Conservation (phyloP, 2,797 vertebrate genomes). For the Trichosurus vulpecula region DNA sequence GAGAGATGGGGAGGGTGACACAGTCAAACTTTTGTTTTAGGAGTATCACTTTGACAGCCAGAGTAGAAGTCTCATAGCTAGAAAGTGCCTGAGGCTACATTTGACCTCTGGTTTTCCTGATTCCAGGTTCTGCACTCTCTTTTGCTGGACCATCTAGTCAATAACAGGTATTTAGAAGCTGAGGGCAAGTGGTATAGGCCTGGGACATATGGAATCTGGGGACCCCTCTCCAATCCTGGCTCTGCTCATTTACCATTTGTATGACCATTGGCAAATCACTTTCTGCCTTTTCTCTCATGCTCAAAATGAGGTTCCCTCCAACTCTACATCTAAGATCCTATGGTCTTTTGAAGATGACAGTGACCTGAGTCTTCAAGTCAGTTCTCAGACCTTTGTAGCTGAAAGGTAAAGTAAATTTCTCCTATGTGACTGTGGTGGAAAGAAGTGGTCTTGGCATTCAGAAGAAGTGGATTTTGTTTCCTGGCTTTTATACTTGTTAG, state of each 20-base stretch:
- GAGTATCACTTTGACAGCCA: not conserved
- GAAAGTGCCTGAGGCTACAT: not conserved
- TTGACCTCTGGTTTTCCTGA: not conserved
- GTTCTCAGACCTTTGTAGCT: not conserved
- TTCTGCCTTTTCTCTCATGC: not conserved
- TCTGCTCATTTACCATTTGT: not conserved
- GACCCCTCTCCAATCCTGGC: no score
- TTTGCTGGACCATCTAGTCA: not conserved
- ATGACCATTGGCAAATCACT: not conserved
- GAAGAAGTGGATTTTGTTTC: not conserved
- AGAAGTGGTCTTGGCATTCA: not conserved
- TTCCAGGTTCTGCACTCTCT: not conserved
- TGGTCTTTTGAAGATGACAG: not conserved
- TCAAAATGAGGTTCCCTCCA: not conserved
- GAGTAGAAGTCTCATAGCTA: not conserved
- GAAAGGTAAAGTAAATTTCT: not conserved
- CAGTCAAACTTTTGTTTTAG: no score
- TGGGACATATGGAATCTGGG: not conserved
- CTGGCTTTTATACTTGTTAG: not conserved
- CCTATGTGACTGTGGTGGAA: not conserved
- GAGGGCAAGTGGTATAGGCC: not conserved
- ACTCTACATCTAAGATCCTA: not conserved
- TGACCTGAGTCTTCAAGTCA: not conserved
- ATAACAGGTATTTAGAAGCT: not conserved
- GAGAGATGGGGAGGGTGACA: not conserved